Percentiles rank a stretch among this genome's conserved stretches.
phyloP scores from a whole-genome alignment of 2,888 invertebrate genomes.

The Machimus atricapillus region DNA sequence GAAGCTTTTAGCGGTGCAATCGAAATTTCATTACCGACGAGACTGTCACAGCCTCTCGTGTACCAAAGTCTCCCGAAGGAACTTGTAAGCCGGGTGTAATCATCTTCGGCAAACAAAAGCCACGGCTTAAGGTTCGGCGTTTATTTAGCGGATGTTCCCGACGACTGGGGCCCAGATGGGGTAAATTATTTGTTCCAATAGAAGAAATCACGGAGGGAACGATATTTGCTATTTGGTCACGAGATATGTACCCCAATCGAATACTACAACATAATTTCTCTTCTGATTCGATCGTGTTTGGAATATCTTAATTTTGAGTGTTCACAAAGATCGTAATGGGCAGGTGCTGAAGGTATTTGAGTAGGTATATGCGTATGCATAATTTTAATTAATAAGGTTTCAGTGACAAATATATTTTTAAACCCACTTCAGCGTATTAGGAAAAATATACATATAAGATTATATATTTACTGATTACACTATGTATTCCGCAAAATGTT shows the following conservation, averaged over 20 bases:
- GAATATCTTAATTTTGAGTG: neutral
- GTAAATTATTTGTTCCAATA: neutral
- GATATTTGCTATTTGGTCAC: neutral
- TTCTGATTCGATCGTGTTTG: neutral
- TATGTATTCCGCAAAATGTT: too few species aligned
- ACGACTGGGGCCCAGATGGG: neutral
- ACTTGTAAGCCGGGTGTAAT: neutral
- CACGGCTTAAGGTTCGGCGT: neutral
- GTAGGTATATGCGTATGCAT: too few species aligned
- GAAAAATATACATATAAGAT: too few species aligned
- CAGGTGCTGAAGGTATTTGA: too few species aligned
- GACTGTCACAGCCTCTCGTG: neutral
- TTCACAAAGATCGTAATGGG: neutral
- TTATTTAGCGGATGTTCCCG: neutral
- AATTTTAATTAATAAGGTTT: too few species aligned
- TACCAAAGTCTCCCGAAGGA: neutral
- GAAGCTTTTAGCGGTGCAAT: conserved; percentile 19
- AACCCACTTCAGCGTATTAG: too few species aligned
- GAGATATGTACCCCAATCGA: neutral
- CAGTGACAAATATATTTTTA: too few species aligned
- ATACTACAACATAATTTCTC: neutral
- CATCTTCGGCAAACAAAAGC: neutral
- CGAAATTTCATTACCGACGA: conserved; percentile 8
- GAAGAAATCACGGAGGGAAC: neutral
- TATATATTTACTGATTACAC: too few species aligned